Percentiles rank a stretch among this genome's conserved stretches.
phyloP scores from a whole-genome alignment of 2,797 vertebrate species.

The Darevskia nairensis region DNA sequence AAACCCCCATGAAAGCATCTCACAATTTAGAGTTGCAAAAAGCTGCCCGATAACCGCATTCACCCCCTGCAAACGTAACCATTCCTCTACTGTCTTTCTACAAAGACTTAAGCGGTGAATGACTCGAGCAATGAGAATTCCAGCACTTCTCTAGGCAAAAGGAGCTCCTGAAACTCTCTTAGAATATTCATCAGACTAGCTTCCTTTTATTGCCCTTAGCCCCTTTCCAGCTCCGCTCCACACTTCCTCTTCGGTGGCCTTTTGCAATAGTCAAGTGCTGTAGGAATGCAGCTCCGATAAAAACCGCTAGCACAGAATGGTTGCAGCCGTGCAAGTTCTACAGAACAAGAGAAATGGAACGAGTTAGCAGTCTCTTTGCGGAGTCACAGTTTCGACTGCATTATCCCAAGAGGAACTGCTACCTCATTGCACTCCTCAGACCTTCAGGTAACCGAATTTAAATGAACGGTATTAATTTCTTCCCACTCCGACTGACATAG shows the following conservation, averaged over 20 bases:
- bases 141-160: not conserved
- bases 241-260: not conserved
- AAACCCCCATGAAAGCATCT: not conserved
- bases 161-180: not conserved
- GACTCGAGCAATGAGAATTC: not conserved
- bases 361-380: not conserved
- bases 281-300: not conserved
- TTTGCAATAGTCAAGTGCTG: not conserved
- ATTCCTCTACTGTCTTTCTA: not conserved
- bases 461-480: not conserved
- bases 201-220: not conserved
- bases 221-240: too few species aligned
- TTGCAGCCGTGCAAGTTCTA: not conserved
- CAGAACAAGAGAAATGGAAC: not conserved
- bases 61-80: not conserved
- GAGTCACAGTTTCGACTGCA: not conserved
- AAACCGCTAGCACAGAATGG: not conserved
- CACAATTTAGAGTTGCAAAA: conserved; percentile 1
- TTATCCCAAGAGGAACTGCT: conserved; percentile 1
- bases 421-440: not conserved
- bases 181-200: not conserved
- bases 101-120: not conserved
- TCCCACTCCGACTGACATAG: not conserved
- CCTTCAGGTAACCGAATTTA: not conserved
- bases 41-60: not conserved